These are phyloP conservation scores for Meloidogyne floridensis DNA, from an alignment of 1,140 invertebrate species.

Conservation along the genomic window DNA sequence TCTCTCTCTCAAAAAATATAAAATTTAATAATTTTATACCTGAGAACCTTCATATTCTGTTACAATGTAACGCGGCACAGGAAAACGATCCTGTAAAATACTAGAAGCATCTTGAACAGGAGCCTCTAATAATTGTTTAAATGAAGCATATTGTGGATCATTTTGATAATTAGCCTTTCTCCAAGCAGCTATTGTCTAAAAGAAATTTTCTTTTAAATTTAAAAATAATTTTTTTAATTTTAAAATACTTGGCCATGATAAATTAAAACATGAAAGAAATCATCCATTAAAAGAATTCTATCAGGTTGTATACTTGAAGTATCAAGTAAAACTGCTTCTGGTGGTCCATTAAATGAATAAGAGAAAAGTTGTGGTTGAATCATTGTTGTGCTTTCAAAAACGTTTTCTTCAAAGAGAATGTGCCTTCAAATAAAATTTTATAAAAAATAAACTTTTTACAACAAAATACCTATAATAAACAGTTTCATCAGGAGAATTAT, in stretches of 20 bases:
- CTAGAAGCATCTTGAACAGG: constrained; percentile 96
- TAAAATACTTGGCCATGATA: constrained; percentile 83
- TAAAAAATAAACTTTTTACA: background rate
- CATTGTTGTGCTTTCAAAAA: constrained; percentile 97
- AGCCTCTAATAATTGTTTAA: constrained; percentile 89
- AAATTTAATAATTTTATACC: constrained; percentile 63
- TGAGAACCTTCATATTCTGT: constrained; percentile 96
- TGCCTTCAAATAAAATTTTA: constrained; percentile 73
- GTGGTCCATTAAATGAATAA: constrained; percentile 95
- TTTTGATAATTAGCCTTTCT: constrained; percentile 89
- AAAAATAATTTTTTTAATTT: background rate
- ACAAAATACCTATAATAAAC: constrained; percentile 85
- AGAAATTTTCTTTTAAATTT: constrained; percentile 30
- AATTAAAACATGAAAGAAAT: constrained; percentile 99
- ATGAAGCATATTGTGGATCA: constrained; percentile 93
- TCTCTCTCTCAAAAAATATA: no score
- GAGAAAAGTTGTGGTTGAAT: constrained; percentile 98
- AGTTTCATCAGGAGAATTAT: constrained; percentile 99
- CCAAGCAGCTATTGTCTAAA: constrained; percentile 93
- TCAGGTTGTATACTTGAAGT: constrained; percentile 96
- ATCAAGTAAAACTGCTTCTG: constrained; percentile 93
- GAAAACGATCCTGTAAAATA: constrained; percentile 90
- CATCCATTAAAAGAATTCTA: constrained; percentile 96
- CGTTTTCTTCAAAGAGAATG: constrained; percentile 93
- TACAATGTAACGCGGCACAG: constrained; percentile 97